phyloP scores from a whole-genome alignment of 2,113 vertebrate genomes.

The Macquaria ambigua region DNA sequence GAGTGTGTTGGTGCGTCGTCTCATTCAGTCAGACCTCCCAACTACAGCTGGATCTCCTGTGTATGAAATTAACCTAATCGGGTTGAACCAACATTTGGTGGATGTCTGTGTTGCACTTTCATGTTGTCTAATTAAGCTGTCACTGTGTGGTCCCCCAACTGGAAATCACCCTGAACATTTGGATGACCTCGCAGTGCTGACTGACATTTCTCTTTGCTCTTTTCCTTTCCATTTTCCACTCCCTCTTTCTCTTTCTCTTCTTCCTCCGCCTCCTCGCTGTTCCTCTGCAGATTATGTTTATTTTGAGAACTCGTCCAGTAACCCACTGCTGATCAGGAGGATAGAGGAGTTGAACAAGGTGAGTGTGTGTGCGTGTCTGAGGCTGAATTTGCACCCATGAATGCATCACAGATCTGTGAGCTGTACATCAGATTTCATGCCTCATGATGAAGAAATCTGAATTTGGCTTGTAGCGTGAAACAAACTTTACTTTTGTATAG shows the following conservation, averaged over 20 bases:
- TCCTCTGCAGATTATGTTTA: constrained; percentile 87
- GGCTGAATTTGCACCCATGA: neutral
- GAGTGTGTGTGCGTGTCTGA: constrained; percentile 54
- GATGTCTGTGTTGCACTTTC: constrained; percentile 41
- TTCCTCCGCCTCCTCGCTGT: constrained; percentile 18
- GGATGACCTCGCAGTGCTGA: constrained; percentile 35
- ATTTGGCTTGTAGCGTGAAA: neutral
- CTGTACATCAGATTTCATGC: neutral
- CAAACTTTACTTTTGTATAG: neutral
- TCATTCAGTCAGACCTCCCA: constrained; percentile 58
- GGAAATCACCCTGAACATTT: constrained; percentile 43
- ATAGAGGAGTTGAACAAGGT: constrained; percentile 91
- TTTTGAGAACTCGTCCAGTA: constrained; percentile 90
- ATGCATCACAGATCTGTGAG: neutral
- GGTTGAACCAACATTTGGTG: constrained; percentile 47
- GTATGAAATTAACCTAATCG: constrained; percentile 56
- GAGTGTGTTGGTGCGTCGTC: constrained; percentile 31
- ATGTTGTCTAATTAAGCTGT: constrained; percentile 50
- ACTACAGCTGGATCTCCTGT: constrained; percentile 37
- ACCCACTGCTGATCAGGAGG: constrained; percentile 89
- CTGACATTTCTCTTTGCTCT: constrained; percentile 42
- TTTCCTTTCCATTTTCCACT: constrained; percentile 14
- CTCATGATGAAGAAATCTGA: neutral
- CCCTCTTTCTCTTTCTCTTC: neutral
- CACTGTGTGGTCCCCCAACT: constrained; percentile 22